Conservation (phyloP, 1,140 invertebrate species). For the Amphibalanus amphitrite region DNA sequence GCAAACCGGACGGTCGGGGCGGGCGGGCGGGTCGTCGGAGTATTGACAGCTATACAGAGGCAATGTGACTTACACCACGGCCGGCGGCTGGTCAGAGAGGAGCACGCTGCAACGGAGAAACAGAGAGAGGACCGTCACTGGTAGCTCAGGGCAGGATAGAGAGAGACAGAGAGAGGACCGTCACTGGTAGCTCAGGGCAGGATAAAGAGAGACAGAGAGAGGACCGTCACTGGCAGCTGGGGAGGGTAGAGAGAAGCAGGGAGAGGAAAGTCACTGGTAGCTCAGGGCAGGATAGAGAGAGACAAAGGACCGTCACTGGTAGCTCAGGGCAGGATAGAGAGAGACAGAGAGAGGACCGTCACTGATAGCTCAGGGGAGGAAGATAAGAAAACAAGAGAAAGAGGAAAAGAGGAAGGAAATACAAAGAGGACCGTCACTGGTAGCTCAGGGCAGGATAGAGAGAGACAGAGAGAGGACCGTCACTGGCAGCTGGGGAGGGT, state of each 20-base stretch:
- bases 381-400: background rate
- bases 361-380: background rate
- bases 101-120: slow-evolving; percentile 2
- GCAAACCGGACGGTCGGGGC: no score
- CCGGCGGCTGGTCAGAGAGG: background rate
- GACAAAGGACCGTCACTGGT: no score
- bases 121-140: background rate
- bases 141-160: background rate
- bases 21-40: no score
- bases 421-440: slow-evolving; percentile 6
- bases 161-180: background rate
- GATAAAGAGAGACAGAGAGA: background rate
- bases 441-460: no score
- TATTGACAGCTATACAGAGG: background rate
- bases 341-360: background rate
- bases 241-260: slow-evolving; percentile 4
- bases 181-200: slow-evolving; percentile 2
- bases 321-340: background rate
- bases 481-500: background rate
- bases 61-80: background rate
- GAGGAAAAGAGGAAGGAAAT: no score
- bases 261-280: no score
- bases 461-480: slow-evolving; percentile 7
- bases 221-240: no score
- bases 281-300: no score